phyloP scores from a whole-genome alignment of 2,797 vertebrate genomes.

The Nannoperca obscura region DNA sequence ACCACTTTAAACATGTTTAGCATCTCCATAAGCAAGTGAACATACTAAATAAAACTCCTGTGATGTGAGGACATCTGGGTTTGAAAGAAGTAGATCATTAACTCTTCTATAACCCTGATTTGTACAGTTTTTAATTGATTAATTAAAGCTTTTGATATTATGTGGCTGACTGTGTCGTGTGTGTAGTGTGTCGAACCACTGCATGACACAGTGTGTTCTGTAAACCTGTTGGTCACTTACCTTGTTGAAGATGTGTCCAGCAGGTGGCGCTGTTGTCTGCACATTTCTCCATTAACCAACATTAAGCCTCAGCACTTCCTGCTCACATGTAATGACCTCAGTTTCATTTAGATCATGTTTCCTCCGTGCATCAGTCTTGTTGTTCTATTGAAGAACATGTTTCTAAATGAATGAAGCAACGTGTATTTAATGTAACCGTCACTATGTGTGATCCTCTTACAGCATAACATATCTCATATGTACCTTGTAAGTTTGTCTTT shows the following conservation, averaged over 20 bases:
- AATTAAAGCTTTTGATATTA: too few species aligned
- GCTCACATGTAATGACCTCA: not conserved
- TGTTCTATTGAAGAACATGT: not conserved
- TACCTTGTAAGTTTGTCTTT: not conserved
- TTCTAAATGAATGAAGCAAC: not conserved
- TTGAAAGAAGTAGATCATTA: not conserved
- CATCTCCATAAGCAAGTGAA: too few species aligned
- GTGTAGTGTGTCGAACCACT: not conserved
- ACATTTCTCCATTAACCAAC: not conserved
- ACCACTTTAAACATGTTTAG: too few species aligned
- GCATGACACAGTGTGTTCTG: not conserved
- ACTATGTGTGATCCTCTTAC: not conserved
- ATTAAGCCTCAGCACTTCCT: not conserved
- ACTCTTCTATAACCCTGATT: too few species aligned
- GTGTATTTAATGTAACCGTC: not conserved
- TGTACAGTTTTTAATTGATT: too few species aligned
- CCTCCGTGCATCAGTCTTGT: too few species aligned
- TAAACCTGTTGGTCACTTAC: not conserved
- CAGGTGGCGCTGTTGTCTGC: slow-evolving; percentile 48
- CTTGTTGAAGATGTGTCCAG: slow-evolving; percentile 23
- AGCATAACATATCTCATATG: not conserved
- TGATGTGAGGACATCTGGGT: not conserved
- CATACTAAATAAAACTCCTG: not conserved
- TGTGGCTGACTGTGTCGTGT: not conserved
- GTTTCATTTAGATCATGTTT: not conserved